Evolutionary conservation across 2,113 vertebrate genomes (phyloP).

Genomic region (Pelvicachromis taeniatus): DNA sequence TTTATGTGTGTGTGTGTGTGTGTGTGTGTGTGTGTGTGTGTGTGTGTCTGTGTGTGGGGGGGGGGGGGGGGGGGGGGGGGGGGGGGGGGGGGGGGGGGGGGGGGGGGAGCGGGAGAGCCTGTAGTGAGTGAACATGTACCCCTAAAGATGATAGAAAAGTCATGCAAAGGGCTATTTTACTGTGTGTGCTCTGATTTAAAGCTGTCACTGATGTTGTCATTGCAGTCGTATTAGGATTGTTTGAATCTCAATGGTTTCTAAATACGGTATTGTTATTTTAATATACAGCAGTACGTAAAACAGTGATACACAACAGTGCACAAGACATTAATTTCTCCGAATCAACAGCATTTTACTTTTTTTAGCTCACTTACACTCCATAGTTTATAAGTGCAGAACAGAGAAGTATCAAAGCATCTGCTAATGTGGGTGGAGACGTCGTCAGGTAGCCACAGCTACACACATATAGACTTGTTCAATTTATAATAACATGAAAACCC

Average conservation of each 20-base stretch:
- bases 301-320: neutral
- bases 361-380: too few species aligned
- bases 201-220: neutral
- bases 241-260: neutral
- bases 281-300: neutral
- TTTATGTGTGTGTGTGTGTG: too few species aligned
- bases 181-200: neutral
- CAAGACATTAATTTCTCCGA: too few species aligned
- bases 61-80: too few species aligned
- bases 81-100: too few species aligned
- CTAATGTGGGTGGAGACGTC: neutral
- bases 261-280: neutral
- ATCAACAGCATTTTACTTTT: too few species aligned
- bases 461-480: neutral
- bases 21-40: too few species aligned
- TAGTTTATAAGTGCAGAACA: too few species aligned
- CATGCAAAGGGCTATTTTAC: neutral
- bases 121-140: neutral
- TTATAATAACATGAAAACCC: neutral
- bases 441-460: neutral
- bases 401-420: neutral
- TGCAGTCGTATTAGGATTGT: neutral
- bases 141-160: neutral
- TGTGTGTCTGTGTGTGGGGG: too few species aligned
- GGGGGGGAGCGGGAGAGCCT: too few species aligned